phyloP scores from a whole-genome alignment of 2,888 invertebrate genomes.

The Omphaloscelis lunosa region DNA sequence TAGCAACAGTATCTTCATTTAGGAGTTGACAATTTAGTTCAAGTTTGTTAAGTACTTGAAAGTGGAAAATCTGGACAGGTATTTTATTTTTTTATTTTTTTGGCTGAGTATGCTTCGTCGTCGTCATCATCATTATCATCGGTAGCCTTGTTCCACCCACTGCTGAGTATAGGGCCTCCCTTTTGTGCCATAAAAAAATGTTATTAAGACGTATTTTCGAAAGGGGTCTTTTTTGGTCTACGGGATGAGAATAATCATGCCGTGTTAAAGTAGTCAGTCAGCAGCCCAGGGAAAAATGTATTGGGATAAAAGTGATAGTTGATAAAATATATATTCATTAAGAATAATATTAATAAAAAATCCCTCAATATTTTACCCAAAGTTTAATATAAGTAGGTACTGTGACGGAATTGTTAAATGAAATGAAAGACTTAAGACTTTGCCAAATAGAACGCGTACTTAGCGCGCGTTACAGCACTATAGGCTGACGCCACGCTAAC shows the following conservation, averaged over 20 bases:
- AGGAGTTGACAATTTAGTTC: conserved; percentile 5
- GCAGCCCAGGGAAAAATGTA: not conserved
- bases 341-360: no score
- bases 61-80: not conserved
- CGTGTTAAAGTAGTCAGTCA: not conserved
- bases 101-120: not conserved
- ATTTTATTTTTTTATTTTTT: not conserved
- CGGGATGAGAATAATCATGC: not conserved
- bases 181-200: not conserved
- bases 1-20: conserved; percentile 15
- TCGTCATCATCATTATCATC: no score
- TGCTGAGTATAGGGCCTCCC: no score
- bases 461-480: no score
- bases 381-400: not conserved
- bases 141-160: no score
- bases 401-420: no score
- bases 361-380: not conserved
- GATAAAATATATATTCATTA: not conserved
- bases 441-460: no score
- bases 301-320: not conserved
- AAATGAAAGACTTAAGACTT: no score
- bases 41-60: conserved; percentile 14
- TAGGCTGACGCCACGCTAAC: no score
- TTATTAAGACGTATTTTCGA: not conserved
- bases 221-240: not conserved